Conservation (phyloP, 2,797 vertebrate genomes). For the Gymnodraco acuticeps region DNA sequence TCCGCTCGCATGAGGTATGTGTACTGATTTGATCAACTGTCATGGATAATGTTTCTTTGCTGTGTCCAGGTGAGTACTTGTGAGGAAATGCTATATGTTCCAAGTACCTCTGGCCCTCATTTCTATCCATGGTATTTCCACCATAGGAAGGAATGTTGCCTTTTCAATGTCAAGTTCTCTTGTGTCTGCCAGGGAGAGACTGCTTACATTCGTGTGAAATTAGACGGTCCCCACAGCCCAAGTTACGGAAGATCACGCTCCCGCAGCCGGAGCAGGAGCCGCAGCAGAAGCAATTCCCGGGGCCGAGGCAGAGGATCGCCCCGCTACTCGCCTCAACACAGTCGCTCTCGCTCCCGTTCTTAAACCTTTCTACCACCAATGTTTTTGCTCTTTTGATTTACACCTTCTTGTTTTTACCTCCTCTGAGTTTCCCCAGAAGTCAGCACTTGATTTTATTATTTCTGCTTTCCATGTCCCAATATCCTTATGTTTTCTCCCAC, state of each 20-base stretch:
- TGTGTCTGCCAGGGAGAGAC: conserved; percentile 91
- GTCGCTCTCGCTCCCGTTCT: conserved; percentile 87
- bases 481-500: conserved; percentile 32
- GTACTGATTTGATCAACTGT: conserved; percentile 69
- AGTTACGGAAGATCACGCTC: conserved; percentile 94
- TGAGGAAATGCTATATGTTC: conserved; percentile 17
- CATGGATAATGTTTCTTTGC: conserved; percentile 77
- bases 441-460: conserved; percentile 74
- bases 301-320: conserved; percentile 92
- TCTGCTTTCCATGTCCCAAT: conserved; percentile 76
- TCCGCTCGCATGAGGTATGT: conserved; percentile 91
- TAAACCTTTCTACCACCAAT: conserved; percentile 75
- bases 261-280: conserved; percentile 90
- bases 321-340: conserved; percentile 89
- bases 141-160: conserved; percentile 61
- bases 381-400: conserved; percentile 75
- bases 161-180: conserved; percentile 85
- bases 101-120: conserved; percentile 44
- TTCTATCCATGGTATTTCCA: conserved; percentile 57
- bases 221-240: conserved; percentile 92
- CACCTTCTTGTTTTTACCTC: conserved; percentile 78
- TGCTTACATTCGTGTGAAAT: conserved; percentile 91
- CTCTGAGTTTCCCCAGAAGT: conserved; percentile 78
- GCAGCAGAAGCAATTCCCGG: conserved; percentile 90
- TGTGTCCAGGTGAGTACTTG: conserved; percentile 76